A percentile compares a stretch with the other conserved stretches of the same genome.
Conservation (phyloP, 2,113 vertebrate genomes). For the Callospermophilus lateralis region DNA sequence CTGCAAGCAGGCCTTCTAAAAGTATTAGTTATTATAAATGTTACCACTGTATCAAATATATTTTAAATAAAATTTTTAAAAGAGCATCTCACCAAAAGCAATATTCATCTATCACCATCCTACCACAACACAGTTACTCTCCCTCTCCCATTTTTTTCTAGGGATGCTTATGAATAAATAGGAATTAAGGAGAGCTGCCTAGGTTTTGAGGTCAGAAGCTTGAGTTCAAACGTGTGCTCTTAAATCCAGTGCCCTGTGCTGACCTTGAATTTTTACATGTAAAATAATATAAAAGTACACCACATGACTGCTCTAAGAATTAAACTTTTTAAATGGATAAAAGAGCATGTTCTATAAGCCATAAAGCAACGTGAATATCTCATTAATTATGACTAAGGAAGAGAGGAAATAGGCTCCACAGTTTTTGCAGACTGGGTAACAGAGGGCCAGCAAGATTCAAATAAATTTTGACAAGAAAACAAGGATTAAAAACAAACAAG, state of each 20-base stretch:
- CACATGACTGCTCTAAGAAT: neutral
- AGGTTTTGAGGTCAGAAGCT: neutral
- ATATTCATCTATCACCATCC: neutral
- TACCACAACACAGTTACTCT: neutral
- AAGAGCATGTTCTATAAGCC: neutral
- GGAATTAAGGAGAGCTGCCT: neutral
- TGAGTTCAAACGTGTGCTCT: neutral
- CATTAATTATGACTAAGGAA: neutral
- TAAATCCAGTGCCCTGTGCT: neutral
- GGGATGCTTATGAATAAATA: neutral
- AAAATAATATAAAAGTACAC: neutral
- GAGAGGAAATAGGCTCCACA: neutral
- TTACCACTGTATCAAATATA: neutral
- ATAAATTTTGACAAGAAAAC: neutral
- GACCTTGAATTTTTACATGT: neutral
- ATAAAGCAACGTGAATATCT: neutral
- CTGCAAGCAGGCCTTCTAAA: neutral
- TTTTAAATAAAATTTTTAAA: conserved; percentile 51
- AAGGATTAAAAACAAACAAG: too few relatives aligned
- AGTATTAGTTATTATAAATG: neutral
- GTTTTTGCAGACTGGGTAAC: neutral
- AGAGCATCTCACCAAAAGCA: neutral
- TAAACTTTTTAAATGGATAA: neutral
- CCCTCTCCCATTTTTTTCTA: neutral
- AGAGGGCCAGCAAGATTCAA: neutral